phyloP scores from a whole-genome alignment of 2,797 vertebrate genomes.

The Cuniculus paca region DNA sequence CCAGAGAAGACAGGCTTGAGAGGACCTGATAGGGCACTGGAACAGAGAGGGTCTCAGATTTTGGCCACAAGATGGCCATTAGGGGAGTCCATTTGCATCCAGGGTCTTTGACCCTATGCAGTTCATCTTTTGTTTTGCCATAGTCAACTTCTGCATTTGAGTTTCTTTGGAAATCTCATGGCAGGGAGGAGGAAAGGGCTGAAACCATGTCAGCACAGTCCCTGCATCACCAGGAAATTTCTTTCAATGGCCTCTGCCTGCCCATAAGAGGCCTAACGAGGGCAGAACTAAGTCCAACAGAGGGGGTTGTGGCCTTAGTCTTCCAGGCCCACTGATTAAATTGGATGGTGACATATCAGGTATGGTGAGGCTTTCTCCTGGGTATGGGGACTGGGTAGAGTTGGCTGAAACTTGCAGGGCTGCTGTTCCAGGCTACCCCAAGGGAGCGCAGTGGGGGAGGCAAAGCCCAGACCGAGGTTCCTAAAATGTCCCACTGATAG shows the following conservation, averaged over 20 bases:
- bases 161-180: conserved; percentile 96
- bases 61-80: neutral
- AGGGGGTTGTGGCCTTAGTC: neutral
- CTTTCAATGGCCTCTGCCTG: neutral
- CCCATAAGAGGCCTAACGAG: conserved; percentile 10
- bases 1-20: conserved; percentile 62
- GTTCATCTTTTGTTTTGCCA: conserved; percentile 97
- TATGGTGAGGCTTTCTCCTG: neutral
- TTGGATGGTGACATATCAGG: neutral
- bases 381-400: no score
- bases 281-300: neutral
- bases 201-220: conserved; percentile 80
- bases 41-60: conserved; percentile 22
- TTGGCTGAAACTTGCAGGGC: no score
- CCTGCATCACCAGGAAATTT: conserved; percentile 71
- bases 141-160: conserved; percentile 96
- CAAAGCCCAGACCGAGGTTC: no score
- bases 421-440: no score
- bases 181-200: conserved; percentile 61
- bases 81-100: neutral
- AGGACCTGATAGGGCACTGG: conserved; percentile 54
- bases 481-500: no score
- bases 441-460: no score
- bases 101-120: neutral
- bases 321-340: neutral